Conservation (phyloP, 2,113 vertebrate genomes). For the Mesoclemmys tuberculata region DNA sequence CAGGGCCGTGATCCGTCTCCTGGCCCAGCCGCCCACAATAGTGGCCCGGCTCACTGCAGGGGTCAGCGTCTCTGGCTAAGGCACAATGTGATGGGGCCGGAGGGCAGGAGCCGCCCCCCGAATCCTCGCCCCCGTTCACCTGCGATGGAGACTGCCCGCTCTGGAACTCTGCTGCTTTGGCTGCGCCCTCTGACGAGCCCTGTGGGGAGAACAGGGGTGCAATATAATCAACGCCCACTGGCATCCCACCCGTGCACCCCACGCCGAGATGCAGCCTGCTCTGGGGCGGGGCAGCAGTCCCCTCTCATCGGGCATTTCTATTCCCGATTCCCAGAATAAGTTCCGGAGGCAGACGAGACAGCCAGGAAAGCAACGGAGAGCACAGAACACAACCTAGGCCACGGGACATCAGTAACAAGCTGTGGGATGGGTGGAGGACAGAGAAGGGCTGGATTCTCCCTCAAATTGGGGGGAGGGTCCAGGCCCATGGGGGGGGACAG, state of each 20-base stretch:
- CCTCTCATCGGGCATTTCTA: too few species aligned
- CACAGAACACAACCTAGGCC: not conserved
- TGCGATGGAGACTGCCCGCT: slow-evolving; percentile 70
- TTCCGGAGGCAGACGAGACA: not conserved
- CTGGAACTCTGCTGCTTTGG: slow-evolving; percentile 80
- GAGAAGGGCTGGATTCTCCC: not conserved
- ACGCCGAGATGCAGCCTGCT: not conserved
- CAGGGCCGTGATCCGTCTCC: slow-evolving; percentile 85
- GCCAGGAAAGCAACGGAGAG: not conserved
- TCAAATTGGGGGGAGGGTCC: too few species aligned
- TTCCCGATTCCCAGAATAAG: too few species aligned
- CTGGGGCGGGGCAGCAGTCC: too few species aligned
- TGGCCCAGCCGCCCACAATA: slow-evolving; percentile 73
- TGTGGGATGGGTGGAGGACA: fast-evolving
- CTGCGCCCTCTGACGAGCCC: slow-evolving; percentile 80
- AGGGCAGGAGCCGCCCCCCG: slow-evolving; percentile 70
- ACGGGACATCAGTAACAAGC: not conserved
- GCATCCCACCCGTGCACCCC: not conserved
- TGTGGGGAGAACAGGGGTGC: slow-evolving; percentile 68
- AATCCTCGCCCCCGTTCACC: slow-evolving; percentile 86
- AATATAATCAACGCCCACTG: not conserved
- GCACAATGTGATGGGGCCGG: slow-evolving; percentile 88
- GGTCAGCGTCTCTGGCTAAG: slow-evolving; percentile 80
- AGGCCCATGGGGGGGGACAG: too few species aligned
- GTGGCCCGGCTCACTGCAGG: slow-evolving; percentile 79